phyloP scores from a whole-genome alignment of 2,888 invertebrate species.

The Pyrocoelia pectoralis region DNA sequence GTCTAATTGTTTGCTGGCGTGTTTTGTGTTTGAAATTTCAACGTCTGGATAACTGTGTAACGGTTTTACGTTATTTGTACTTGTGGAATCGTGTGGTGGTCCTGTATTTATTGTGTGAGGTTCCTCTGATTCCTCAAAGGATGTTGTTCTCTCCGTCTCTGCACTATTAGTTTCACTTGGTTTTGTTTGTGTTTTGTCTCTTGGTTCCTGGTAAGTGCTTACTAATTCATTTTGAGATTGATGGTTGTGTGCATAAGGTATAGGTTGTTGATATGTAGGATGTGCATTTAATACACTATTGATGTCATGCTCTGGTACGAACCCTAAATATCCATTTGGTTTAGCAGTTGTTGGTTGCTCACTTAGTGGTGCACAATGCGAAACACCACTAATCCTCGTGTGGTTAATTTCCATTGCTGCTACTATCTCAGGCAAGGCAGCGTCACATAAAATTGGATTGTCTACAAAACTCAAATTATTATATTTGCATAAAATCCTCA shows the following conservation, averaged over 20 bases:
- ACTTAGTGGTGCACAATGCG: constrained; percentile 56
- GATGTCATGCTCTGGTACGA: constrained; percentile 43
- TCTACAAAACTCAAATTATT: constrained; percentile 67
- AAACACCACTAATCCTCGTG: constrained; percentile 73
- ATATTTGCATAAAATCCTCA: too few species aligned
- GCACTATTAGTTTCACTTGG: background rate
- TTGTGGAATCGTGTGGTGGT: background rate
- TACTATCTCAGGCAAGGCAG: constrained; percentile 73
- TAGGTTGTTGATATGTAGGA: constrained; percentile 23
- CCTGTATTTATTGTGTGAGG: background rate
- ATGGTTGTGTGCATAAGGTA: constrained; percentile 11
- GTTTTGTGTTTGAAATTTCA: background rate
- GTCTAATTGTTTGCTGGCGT: background rate
- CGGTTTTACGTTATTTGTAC: background rate
- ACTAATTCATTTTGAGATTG: constrained; percentile 4
- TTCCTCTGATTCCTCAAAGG: constrained; percentile 1
- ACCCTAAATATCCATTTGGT: constrained; percentile 55
- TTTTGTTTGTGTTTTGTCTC: background rate
- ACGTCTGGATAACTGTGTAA: background rate
- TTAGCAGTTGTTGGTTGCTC: constrained; percentile 56
- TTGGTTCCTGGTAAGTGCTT: background rate
- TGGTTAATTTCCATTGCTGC: constrained; percentile 75
- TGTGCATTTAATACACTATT: background rate
- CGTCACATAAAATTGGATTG: constrained; percentile 83
- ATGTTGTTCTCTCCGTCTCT: background rate